Evolutionary conservation across 2,113 vertebrate genomes (phyloP).

Genomic region (Brienomyrus longianalis): DNA sequence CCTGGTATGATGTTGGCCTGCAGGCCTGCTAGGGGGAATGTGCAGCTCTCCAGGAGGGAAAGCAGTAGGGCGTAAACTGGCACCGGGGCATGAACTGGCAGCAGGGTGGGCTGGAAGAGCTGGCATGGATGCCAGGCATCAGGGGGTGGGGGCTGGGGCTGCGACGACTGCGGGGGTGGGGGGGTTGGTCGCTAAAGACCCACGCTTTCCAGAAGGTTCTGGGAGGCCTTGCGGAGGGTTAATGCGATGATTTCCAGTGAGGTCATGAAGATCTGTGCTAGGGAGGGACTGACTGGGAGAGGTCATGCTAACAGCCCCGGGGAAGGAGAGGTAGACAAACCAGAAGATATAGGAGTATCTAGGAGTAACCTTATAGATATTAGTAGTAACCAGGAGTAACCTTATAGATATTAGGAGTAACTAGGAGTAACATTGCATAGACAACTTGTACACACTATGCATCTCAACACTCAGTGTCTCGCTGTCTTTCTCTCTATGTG

Average conservation of each 20-base stretch:
- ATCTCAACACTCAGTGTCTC: not conserved
- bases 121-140: not conserved
- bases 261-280: not conserved
- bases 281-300: not conserved
- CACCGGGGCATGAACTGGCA: not conserved
- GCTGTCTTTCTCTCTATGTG: not conserved
- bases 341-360: not conserved
- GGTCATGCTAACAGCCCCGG: not conserved
- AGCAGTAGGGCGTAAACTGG: not conserved
- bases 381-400: too few relatives aligned
- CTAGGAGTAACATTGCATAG: not conserved
- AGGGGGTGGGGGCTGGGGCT: too few relatives aligned
- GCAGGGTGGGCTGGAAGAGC: not conserved
- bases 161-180: not conserved
- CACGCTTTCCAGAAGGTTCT: not conserved
- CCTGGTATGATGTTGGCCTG: not conserved
- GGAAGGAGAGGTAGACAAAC: not conserved
- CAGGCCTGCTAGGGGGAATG: not conserved
- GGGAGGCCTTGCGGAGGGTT: not conserved
- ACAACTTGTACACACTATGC: not conserved
- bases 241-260: not conserved
- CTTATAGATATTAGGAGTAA: not conserved
- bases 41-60: not conserved
- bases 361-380: not conserved
- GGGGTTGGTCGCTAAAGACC: not conserved